Base-by-base conservation (phyloP, 1,140 invertebrate species). In the Diprion similis region DNA sequence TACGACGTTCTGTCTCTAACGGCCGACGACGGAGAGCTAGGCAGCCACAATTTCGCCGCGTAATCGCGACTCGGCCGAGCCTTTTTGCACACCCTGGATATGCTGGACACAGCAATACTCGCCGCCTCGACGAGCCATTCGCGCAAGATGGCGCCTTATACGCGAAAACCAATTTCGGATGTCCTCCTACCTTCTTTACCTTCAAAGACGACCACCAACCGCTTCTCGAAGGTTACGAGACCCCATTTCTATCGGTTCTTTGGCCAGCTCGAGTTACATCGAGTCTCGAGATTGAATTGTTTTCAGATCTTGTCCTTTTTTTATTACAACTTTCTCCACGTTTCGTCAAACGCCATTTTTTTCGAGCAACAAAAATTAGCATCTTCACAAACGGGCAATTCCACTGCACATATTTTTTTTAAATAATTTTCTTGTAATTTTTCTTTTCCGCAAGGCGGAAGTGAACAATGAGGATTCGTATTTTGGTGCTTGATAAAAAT, bases 131-230 rank as follows among this genome's bases (percentile, higher is more conserved):
- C 79, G 79, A 82, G 82, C 83, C 81, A 87, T 87, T 87, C 77
- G 80, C 81, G 79, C 85, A 87, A 85, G 84, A 86, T 87, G 85
- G 82, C 76, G 82, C 79, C 83, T 86, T 85, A 86, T 83, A 83
- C 78, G 80, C 81, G 82, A 85, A 85, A 86, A 85, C 84, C 85
- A 86, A 86, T 86, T 86, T 86, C 85, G 82, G 78, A 13, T 59
- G n/a, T 15, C 51, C 51, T 17, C 51, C 4, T 9, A 17, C 51
- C 11, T 15, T 59, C 51, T 59, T 59, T 9, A 17, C 11, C 51
- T 59, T 15, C n/a, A 6, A 59, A 13, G 51, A 59, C 6, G 51
- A 59, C 51, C 11, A 0, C n/a, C 11, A 59, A 59, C 51, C 51
- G 51, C 11, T 17, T 8, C 11, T 59, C 51, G 51, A 59, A 59